These are phyloP conservation scores for Ephydatia muelleri DNA, from an alignment of 37 sponge, comb jelly and placozoan species.

Conservation along the genomic window DNA sequence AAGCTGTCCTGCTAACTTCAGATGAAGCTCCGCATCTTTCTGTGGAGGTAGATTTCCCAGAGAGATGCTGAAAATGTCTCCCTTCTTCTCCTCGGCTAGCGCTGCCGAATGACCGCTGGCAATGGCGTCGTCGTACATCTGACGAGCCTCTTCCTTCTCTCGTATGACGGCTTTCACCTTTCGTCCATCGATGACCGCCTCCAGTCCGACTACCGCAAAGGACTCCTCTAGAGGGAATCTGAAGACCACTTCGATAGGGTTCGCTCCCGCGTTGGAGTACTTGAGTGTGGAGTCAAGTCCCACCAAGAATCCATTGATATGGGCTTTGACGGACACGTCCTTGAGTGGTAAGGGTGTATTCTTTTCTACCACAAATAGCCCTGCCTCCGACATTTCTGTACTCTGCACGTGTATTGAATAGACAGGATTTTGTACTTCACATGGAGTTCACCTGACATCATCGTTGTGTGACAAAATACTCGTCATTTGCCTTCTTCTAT, in stretches of 20 bases:
- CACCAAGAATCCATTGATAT: conserved; percentile 44
- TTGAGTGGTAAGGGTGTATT: conserved; percentile 20
- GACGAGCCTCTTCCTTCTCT: conserved; percentile 76
- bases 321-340: conserved; percentile 14
- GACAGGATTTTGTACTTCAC: too few species aligned
- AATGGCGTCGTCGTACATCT: conserved; percentile 72
- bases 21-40: conserved; percentile 51
- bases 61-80: conserved; percentile 79
- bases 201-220: conserved; percentile 71
- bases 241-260: conserved; percentile 73
- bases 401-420: too few species aligned
- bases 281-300: conserved; percentile 59
- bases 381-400: background rate
- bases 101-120: conserved; percentile 75
- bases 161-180: conserved; percentile 60
- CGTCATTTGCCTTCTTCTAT: too few species aligned
- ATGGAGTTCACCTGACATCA: too few species aligned
- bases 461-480: too few species aligned
- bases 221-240: conserved; percentile 74
- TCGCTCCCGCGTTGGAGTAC: conserved; percentile 56
- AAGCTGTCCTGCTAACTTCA: conserved; percentile 69
- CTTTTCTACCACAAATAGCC: conserved; percentile 7
- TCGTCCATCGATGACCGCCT: conserved; percentile 63
- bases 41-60: conserved; percentile 80
- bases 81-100: conserved; percentile 62